These are phyloP conservation scores for Copidosoma aretas DNA, from an alignment of 2,888 invertebrate genomes.

Conservation along the genomic window DNA sequence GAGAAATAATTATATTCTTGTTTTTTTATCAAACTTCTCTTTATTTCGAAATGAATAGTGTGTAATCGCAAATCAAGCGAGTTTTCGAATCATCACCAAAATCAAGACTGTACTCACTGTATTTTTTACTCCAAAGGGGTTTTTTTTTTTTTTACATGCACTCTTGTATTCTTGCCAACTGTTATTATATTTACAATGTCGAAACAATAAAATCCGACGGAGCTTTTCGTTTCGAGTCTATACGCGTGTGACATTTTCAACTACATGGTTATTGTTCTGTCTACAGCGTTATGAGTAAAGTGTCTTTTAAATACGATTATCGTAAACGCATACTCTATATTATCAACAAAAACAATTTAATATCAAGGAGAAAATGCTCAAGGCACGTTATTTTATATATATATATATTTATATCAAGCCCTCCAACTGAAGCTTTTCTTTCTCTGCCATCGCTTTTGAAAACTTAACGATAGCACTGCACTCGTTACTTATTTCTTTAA, in stretches of 20 bases:
- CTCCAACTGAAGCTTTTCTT: not conserved
- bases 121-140: too few relatives aligned
- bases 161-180: too few relatives aligned
- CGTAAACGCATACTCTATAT: conserved; percentile 1
- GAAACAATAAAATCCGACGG: not conserved
- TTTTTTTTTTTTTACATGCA: too few relatives aligned
- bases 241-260: not conserved
- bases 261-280: conserved; percentile 7
- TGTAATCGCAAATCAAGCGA: conserved; percentile 23
- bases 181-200: too few relatives aligned
- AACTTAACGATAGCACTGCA: too few relatives aligned
- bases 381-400: conserved; percentile 46
- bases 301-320: conserved; percentile 1
- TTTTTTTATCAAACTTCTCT: conserved; percentile 29
- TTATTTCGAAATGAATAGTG: conserved; percentile 25
- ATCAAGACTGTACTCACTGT: conserved; percentile 9
- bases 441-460: not conserved
- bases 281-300: not conserved
- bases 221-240: not conserved
- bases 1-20: too few relatives aligned
- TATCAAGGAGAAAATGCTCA: conserved; percentile 42
- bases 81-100: conserved; percentile 10
- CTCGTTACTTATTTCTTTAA: too few relatives aligned
- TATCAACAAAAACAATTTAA: conserved; percentile 9
- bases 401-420: conserved; percentile 21